A percentile compares a stretch with the other conserved stretches of the same genome.
Evolutionary conservation across 2,113 vertebrate species (phyloP).

Genomic region (Chloropsis hardwickii): DNA sequence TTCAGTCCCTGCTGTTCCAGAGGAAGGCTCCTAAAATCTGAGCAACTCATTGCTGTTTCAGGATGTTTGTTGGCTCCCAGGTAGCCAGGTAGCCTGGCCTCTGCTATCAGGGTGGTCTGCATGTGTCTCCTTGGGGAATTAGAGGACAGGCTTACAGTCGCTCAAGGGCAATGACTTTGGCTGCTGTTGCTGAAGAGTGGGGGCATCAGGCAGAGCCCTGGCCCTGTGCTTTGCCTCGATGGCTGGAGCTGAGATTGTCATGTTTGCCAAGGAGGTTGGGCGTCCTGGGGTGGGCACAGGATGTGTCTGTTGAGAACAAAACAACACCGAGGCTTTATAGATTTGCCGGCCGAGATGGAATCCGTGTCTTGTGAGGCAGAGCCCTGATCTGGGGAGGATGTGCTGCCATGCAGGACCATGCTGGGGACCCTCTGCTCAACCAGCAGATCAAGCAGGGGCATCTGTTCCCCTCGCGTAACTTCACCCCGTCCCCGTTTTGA

Average conservation of each 20-base stretch:
- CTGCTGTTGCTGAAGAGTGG: not conserved
- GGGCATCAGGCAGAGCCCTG: not conserved
- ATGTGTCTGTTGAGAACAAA: not conserved
- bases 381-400: not conserved
- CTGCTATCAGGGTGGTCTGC: not conserved
- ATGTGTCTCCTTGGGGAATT: not conserved
- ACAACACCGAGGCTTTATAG: not conserved
- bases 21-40: not conserved
- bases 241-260: not conserved
- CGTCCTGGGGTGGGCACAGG: not conserved
- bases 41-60: not conserved
- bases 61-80: rapidly evolving
- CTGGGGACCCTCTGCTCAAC: not conserved
- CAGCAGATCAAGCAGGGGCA: not conserved
- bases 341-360: not conserved
- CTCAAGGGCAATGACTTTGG: rapidly evolving
- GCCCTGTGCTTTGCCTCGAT: not conserved
- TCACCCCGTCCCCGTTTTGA: not conserved
- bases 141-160: not conserved
- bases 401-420: rapidly evolving
- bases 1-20: not conserved
- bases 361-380: rapidly evolving
- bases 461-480: not conserved
- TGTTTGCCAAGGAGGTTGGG: not conserved
- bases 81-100: not conserved